Percentiles rank a stretch among this genome's conserved stretches.
Evolutionary conservation across 2,113 vertebrate species (phyloP).

Genomic region (Mystacornis crossleyi): DNA sequence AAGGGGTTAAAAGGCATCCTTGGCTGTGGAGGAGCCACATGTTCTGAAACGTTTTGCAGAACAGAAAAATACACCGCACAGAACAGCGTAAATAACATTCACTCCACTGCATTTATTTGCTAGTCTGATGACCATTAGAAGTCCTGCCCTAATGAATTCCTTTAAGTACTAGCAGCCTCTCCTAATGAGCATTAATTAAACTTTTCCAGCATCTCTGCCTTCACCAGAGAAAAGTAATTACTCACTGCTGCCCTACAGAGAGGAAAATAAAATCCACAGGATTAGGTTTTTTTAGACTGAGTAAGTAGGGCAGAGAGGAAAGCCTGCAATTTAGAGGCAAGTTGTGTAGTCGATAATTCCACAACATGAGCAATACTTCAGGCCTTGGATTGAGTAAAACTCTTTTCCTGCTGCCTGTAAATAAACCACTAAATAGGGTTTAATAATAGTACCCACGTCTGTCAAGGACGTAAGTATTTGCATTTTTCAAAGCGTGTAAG

Average conservation of each 20-base stretch:
- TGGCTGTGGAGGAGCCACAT: not conserved
- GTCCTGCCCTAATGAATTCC: not conserved
- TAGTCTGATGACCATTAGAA: not conserved
- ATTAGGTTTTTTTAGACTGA: not conserved
- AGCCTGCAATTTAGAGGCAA: not conserved
- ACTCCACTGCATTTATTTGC: not conserved
- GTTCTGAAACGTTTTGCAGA: not conserved
- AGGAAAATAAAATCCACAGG: slow-evolving; percentile 52
- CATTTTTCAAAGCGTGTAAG: not conserved
- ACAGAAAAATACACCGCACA: fast-evolving
- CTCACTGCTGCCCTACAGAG: slow-evolving; percentile 34
- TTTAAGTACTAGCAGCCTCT: slow-evolving; percentile 15
- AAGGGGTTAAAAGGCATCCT: not conserved
- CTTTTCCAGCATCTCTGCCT: slow-evolving; percentile 23
- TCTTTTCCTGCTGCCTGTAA: not conserved
- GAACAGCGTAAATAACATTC: not conserved
- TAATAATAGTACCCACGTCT: not conserved
- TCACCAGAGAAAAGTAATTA: slow-evolving; percentile 64
- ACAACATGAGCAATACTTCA: not conserved
- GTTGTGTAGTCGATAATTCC: not conserved
- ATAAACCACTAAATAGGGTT: not conserved
- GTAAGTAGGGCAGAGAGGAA: slow-evolving; percentile 48
- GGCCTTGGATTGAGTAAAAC: not conserved
- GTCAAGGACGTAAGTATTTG: not conserved
- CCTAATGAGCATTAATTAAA: slow-evolving; percentile 60